Percentiles rank a stretch among this genome's conserved stretches.
These are phyloP conservation scores for Peromyscus aztecus DNA, from an alignment of 2,797 vertebrate species.

Conservation along the genomic window DNA sequence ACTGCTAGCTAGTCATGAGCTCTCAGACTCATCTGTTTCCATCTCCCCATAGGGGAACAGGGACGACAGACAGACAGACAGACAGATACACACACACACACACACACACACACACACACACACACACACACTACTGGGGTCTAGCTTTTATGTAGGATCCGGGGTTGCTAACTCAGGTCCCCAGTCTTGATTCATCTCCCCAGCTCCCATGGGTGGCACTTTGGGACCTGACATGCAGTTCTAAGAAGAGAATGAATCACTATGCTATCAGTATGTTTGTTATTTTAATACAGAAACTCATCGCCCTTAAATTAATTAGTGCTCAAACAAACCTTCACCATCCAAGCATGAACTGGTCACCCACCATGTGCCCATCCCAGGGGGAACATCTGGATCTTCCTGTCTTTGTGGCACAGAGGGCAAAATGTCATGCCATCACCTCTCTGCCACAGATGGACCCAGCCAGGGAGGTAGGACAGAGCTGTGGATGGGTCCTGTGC, in stretches of 20 bases:
- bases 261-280: too few relatives aligned
- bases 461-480: not conserved
- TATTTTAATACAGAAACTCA: not conserved
- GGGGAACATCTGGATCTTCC: not conserved
- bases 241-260: not conserved
- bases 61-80: not conserved
- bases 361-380: not conserved
- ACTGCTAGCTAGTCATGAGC: not conserved
- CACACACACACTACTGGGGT: not conserved
- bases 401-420: not conserved
- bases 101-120: not conserved
- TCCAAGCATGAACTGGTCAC: not conserved
- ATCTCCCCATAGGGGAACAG: not conserved
- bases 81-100: not conserved
- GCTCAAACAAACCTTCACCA: not conserved
- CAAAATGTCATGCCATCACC: not conserved
- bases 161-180: not conserved
- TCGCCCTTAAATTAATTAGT: not conserved
- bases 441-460: not conserved
- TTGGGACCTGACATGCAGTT: not conserved
- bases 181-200: not conserved
- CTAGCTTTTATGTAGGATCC: not conserved
- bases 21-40: not conserved
- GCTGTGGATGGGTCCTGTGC: not conserved
- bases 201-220: not conserved